Percentiles rank a stretch among this genome's conserved stretches.
Evolutionary conservation across 2,888 invertebrate species (phyloP).

Genomic region (Hemicrepidius hirtus): DNA sequence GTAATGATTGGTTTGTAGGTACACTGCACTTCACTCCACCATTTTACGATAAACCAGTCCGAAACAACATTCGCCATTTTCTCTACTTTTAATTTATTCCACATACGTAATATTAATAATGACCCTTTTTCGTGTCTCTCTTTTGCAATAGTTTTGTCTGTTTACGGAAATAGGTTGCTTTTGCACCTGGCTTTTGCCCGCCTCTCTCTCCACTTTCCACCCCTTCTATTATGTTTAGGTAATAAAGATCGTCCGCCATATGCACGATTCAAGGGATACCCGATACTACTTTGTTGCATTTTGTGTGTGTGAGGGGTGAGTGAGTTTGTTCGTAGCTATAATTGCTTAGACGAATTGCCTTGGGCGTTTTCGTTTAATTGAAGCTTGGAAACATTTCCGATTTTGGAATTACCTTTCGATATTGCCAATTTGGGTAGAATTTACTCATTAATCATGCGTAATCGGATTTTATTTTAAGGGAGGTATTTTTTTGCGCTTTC

Average conservation of each 20-base stretch:
- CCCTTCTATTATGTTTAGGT: conserved; percentile 16
- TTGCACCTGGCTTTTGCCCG: conserved; percentile 33
- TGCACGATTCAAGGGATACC: too few species aligned
- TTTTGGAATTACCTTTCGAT: conserved; percentile 2
- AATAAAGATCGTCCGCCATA: conserved; percentile 9
- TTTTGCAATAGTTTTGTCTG: conserved; percentile 2
- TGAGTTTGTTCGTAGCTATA: not conserved
- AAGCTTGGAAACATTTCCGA: conserved; percentile 4
- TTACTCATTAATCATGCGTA: not conserved
- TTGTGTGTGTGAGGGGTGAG: not conserved
- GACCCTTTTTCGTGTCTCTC: not conserved
- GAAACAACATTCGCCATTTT: conserved; percentile 9
- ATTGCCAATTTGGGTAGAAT: conserved; percentile 12
- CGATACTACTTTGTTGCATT: conserved; percentile 11
- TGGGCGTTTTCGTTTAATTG: conserved; percentile 23
- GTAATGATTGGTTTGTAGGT: too few species aligned
- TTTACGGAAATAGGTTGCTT: conserved; percentile 29
- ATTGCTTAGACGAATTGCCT: conserved; percentile 16
- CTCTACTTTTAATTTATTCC: not conserved
- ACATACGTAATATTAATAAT: too few species aligned
- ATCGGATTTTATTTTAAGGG: too few species aligned
- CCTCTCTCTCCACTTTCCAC: conserved; percentile 15
- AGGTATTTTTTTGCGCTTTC: too few species aligned
- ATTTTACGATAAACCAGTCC: too few species aligned
- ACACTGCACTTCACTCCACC: too few species aligned